Evolutionary conservation across 2,797 vertebrate genomes (phyloP).

Genomic region (Tamandua tetradactyla): DNA sequence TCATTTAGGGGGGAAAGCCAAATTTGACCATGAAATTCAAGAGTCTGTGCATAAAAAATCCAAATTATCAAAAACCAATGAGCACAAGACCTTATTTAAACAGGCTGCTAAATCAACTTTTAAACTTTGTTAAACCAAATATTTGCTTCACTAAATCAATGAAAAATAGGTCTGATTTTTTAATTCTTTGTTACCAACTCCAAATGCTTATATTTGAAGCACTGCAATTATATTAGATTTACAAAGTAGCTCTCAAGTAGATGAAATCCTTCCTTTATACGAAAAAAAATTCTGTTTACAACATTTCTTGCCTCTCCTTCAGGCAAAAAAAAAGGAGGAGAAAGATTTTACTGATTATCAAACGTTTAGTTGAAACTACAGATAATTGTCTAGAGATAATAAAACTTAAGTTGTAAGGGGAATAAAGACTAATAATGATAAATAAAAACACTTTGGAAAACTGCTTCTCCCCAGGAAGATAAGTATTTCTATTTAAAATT

Average conservation of each 20-base stretch:
- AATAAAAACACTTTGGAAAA: slow-evolving; percentile 38
- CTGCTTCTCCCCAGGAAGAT: neutral
- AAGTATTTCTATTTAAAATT: slow-evolving; percentile 23
- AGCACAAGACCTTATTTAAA: neutral
- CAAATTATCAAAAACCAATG: neutral
- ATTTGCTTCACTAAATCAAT: neutral
- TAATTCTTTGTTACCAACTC: neutral
- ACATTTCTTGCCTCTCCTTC: neutral
- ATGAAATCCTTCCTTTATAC: neutral
- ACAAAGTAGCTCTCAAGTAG: neutral
- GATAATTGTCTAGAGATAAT: neutral
- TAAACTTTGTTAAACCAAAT: neutral
- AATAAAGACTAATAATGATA: neutral
- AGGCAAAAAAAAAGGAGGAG: neutral
- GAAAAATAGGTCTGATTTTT: neutral
- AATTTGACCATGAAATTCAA: slow-evolving; percentile 15
- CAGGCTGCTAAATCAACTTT: neutral
- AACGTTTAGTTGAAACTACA: slow-evolving; percentile 37
- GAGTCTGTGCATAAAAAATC: neutral
- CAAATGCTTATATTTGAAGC: neutral
- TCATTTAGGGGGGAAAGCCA: neutral
- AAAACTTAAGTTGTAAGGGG: slow-evolving; percentile 17
- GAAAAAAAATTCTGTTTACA: neutral
- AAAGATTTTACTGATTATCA: neutral
- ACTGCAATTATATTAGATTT: neutral